These are phyloP conservation scores for Calliphora vicina DNA, from an alignment of 1,140 invertebrate species.

Conservation along the genomic window DNA sequence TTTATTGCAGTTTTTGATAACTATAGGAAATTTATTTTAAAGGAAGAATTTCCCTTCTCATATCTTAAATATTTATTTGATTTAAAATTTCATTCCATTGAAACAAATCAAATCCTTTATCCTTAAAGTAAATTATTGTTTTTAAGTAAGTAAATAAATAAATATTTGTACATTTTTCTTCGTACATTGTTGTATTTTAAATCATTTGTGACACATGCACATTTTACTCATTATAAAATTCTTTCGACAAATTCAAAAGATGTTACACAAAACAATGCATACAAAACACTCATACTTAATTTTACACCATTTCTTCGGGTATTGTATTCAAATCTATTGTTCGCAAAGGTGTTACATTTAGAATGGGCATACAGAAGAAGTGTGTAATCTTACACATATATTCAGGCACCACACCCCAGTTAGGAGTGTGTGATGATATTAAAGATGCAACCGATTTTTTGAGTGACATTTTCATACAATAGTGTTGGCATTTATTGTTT, in stretches of 20 bases:
- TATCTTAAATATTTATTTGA: no score
- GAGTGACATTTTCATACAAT: slow-evolving; percentile 27
- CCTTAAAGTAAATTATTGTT: not conserved
- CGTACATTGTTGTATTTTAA: not conserved
- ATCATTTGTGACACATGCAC: slow-evolving; percentile 25
- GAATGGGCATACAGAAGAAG: not conserved
- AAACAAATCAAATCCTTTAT: not conserved
- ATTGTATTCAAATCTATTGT: not conserved
- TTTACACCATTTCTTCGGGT: not conserved
- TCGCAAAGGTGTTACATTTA: slow-evolving; percentile 10
- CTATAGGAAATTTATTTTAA: no score
- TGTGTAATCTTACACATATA: not conserved
- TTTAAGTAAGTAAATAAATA: not conserved
- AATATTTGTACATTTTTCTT: not conserved
- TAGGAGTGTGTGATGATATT: no score
- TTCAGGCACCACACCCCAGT: not conserved
- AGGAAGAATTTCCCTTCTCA: no score
- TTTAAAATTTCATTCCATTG: no score
- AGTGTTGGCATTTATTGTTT: slow-evolving; percentile 29
- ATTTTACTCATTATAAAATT: slow-evolving; percentile 23
- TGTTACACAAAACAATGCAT: not conserved
- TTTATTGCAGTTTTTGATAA: no score
- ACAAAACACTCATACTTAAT: not conserved
- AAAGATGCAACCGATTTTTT: slow-evolving; percentile 17
- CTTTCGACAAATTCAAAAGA: not conserved